Percentiles rank a stretch among this genome's conserved stretches.
phyloP scores from a whole-genome alignment of 23 tunicate genomes.

The Ciona savignyi region DNA sequence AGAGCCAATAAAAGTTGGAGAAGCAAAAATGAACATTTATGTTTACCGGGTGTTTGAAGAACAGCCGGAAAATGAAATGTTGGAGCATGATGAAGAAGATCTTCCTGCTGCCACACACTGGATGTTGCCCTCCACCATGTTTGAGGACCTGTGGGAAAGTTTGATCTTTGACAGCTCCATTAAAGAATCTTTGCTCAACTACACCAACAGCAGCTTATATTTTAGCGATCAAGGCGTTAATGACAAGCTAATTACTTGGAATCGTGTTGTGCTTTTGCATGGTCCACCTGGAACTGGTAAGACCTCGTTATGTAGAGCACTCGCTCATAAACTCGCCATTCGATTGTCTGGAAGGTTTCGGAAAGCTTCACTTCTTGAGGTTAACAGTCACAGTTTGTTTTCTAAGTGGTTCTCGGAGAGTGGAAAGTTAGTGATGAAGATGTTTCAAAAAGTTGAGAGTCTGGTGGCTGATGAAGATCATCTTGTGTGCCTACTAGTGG shows the following conservation, averaged over 20 bases:
- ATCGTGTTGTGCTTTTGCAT: conserved; percentile 83
- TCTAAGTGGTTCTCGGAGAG: conserved; percentile 97
- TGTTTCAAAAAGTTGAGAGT: conserved; percentile 88
- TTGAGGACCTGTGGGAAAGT: conserved; percentile 69
- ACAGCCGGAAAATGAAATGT: conserved; percentile 32
- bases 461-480: conserved; percentile 61
- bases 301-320: conserved; percentile 81
- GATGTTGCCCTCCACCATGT: conserved; percentile 37
- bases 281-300: conserved; percentile 99
- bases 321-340: conserved; percentile 89
- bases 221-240: conserved; percentile 64
- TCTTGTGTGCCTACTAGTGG: conserved; percentile 73
- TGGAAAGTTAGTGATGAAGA: conserved; percentile 91
- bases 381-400: conserved; percentile 94
- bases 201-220: conserved; percentile 39
- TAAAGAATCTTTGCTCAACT: conserved; percentile 67
- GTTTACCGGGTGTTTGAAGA: not conserved
- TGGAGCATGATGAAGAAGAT: conserved; percentile 56
- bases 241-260: conserved; percentile 67
- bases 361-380: conserved; percentile 63
- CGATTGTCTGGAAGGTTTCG: conserved; percentile 47
- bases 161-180: conserved; percentile 49
- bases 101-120: conserved; percentile 74
- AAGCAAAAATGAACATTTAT: too few relatives aligned
- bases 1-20: too few relatives aligned